Conservation (phyloP, 2,888 invertebrate genomes). For the Nymphalis c-album region DNA sequence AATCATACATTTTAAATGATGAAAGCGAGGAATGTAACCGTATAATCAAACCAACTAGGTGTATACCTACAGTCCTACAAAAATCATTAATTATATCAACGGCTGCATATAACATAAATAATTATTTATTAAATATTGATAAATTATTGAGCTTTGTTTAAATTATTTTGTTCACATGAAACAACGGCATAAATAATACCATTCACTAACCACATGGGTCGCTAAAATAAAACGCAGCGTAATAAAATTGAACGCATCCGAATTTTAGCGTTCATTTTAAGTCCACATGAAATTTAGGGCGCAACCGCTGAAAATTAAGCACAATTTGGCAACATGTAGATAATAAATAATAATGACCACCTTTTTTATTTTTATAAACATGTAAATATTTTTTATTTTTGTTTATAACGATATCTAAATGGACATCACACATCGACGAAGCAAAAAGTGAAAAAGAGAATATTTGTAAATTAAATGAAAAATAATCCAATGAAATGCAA, state of each 20-base stretch:
- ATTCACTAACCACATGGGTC: constrained; percentile 33
- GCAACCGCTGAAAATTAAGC: constrained; percentile 34
- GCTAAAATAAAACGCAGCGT: constrained; percentile 34
- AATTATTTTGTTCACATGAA: constrained; percentile 34
- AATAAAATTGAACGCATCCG: constrained; percentile 33
- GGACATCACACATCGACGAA: neutral
- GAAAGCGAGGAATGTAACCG: neutral
- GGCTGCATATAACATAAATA: constrained; percentile 33
- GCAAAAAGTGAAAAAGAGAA: too few species aligned
- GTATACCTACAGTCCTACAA: neutral
- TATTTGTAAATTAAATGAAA: too few species aligned
- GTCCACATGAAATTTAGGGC: constrained; percentile 34
- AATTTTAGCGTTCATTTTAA: constrained; percentile 36
- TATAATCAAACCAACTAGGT: neutral
- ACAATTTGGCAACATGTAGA: constrained; percentile 31
- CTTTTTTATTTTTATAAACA: neutral
- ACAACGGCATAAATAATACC: constrained; percentile 33
- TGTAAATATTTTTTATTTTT: too few species aligned
- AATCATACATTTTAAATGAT: constrained; percentile 14
- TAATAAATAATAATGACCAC: constrained; percentile 25
- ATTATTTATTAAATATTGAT: constrained; percentile 37
- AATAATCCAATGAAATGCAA: too few species aligned
- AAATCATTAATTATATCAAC: constrained; percentile 35
- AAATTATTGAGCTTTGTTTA: constrained; percentile 36
- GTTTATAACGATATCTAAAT: neutral